Percentiles rank a stretch among this genome's conserved stretches.
These are phyloP conservation scores for Sphaerodactylus townsendi DNA, from an alignment of 2,113 vertebrate species.

Conservation along the genomic window DNA sequence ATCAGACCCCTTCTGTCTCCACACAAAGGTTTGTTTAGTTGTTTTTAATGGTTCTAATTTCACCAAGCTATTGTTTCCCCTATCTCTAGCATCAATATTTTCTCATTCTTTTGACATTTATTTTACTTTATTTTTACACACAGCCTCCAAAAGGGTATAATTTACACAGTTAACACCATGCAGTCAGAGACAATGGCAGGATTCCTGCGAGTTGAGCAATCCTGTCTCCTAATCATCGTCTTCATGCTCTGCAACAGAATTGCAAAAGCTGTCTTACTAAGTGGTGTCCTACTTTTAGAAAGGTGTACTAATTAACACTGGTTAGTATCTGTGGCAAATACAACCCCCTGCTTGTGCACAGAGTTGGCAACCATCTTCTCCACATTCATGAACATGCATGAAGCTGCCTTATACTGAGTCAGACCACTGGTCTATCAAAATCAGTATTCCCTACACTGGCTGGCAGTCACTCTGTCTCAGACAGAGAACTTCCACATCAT, in stretches of 20 bases:
- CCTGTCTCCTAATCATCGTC: slow-evolving; percentile 69
- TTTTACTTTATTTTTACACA: slow-evolving; percentile 79
- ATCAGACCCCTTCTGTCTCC: slow-evolving; percentile 11
- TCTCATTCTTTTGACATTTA: slow-evolving; percentile 80
- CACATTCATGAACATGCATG: neutral
- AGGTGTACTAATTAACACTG: neutral
- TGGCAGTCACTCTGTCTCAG: too few relatives aligned
- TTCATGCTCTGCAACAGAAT: slow-evolving; percentile 52
- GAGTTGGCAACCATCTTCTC: neutral
- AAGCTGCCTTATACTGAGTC: too few relatives aligned
- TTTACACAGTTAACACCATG: slow-evolving; percentile 78
- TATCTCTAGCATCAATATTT: slow-evolving; percentile 72
- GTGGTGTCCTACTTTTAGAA: slow-evolving; percentile 5
- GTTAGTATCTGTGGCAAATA: neutral
- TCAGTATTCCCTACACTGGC: too few relatives aligned
- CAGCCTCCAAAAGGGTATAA: slow-evolving; percentile 76
- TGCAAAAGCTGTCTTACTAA: slow-evolving; percentile 20
- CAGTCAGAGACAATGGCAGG: slow-evolving; percentile 79
- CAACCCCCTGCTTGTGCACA: fast-evolving
- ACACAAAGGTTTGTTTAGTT: slow-evolving; percentile 47
- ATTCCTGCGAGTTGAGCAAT: slow-evolving; percentile 66
- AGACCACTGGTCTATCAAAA: too few relatives aligned
- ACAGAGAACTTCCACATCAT: too few relatives aligned
- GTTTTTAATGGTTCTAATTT: slow-evolving; percentile 71
- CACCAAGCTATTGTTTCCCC: slow-evolving; percentile 68